Evolutionary conservation across 2,888 invertebrate genomes (phyloP).

Genomic region (Protula sp.): DNA sequence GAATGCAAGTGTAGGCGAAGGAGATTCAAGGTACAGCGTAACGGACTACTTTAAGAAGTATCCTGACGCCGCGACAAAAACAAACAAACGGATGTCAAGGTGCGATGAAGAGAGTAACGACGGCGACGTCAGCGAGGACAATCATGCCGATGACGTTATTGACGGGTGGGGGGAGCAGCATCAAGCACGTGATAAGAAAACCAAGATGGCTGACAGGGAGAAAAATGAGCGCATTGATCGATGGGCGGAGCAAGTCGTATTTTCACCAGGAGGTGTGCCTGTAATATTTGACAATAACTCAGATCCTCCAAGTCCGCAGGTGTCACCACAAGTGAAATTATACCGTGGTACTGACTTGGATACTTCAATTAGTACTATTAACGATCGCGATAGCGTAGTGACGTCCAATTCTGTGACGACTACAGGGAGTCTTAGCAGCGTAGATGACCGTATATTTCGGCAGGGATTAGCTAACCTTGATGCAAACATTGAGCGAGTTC

Average conservation of each 20-base stretch:
- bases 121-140: not conserved
- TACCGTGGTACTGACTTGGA: constrained; percentile 25
- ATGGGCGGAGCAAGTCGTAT: not conserved
- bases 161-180: not conserved
- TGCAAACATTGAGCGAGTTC: constrained; percentile 40
- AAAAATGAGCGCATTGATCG: not conserved
- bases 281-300: not conserved
- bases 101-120: not conserved
- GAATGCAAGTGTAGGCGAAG: constrained; percentile 5
- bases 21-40: constrained; percentile 33
- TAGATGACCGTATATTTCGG: constrained; percentile 37
- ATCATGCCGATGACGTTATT: not conserved
- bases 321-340: not conserved
- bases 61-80: constrained; percentile 2
- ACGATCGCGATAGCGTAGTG: constrained; percentile 2
- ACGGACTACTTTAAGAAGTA: constrained; percentile 42
- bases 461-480: constrained; percentile 41
- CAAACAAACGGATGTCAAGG: not conserved
- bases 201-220: not conserved
- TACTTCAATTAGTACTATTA: constrained; percentile 37
- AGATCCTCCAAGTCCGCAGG: not conserved
- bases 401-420: constrained; percentile 1
- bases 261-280: not conserved
- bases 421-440: constrained; percentile 19
- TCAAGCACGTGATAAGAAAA: not conserved